Conservation (phyloP, 2,113 vertebrate species). For the Thymallus thymallus region DNA sequence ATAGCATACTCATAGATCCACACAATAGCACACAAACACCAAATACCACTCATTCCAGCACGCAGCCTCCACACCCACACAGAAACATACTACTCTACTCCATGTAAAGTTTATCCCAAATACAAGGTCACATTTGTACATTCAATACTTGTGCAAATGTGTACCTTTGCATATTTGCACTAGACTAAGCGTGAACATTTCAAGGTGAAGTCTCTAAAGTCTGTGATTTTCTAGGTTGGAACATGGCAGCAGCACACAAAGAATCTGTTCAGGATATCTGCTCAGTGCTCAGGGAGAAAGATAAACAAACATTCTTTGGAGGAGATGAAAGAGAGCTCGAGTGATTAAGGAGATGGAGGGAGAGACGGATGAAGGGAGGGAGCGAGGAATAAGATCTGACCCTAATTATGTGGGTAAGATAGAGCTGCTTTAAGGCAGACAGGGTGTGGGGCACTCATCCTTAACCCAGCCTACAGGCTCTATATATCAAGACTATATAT, state of each 20-base stretch:
- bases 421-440: slow-evolving; percentile 17
- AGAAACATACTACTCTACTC: too few species aligned
- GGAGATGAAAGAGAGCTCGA: slow-evolving; percentile 50
- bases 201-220: too few species aligned
- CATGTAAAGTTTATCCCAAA: too few species aligned
- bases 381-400: slow-evolving; percentile 45
- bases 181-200: too few species aligned
- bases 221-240: too few species aligned
- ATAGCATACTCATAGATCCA: too few species aligned
- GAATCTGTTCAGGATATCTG: slow-evolving; percentile 47
- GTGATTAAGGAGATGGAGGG: slow-evolving; percentile 20
- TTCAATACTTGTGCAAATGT: too few species aligned
- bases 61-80: neutral
- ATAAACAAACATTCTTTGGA: slow-evolving; percentile 58
- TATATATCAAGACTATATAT: neutral
- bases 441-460: neutral
- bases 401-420: slow-evolving; percentile 50
- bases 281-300: slow-evolving; percentile 17
- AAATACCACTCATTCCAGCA: too few species aligned
- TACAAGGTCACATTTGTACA: too few species aligned
- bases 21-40: too few species aligned
- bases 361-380: neutral
- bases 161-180: too few species aligned
- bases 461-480: neutral
- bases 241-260: slow-evolving; percentile 14